These are phyloP conservation scores for Coelinius sp. DNA, from an alignment of 2,888 invertebrate species.

Conservation along the genomic window DNA sequence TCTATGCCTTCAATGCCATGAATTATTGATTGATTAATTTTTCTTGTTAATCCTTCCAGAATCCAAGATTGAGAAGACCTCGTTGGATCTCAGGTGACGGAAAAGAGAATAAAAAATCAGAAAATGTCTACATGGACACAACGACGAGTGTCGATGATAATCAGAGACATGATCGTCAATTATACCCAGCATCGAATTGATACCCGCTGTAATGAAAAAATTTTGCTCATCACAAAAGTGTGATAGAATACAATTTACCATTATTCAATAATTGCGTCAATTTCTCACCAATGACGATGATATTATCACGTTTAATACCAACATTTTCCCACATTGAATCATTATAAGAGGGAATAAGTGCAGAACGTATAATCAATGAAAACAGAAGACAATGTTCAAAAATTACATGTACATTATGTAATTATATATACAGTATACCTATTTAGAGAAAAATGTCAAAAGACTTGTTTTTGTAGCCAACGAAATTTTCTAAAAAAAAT, in stretches of 20 bases:
- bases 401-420: too few species aligned
- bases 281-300: not conserved
- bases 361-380: not conserved
- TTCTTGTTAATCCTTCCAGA: conserved; percentile 48
- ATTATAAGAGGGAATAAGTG: not conserved
- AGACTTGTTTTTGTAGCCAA: too few species aligned
- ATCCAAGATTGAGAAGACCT: conserved; percentile 45
- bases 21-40: too few species aligned
- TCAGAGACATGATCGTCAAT: conserved; percentile 55
- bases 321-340: not conserved
- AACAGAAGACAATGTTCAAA: not conserved
- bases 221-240: not conserved
- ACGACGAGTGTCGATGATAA: conserved; percentile 57
- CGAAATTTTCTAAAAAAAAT: too few species aligned
- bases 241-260: conserved; percentile 7
- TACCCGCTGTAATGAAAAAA: not conserved
- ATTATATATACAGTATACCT: too few species aligned
- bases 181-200: conserved; percentile 54
- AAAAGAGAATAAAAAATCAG: conserved; percentile 57
- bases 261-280: not conserved
- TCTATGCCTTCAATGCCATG: too few species aligned
- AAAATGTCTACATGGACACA: conserved; percentile 62
- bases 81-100: conserved; percentile 42
- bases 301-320: not conserved
- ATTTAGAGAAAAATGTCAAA: too few species aligned